These are phyloP conservation scores for Anoplius nigerrimus DNA, from an alignment of 2,888 invertebrate species.

Conservation along the genomic window DNA sequence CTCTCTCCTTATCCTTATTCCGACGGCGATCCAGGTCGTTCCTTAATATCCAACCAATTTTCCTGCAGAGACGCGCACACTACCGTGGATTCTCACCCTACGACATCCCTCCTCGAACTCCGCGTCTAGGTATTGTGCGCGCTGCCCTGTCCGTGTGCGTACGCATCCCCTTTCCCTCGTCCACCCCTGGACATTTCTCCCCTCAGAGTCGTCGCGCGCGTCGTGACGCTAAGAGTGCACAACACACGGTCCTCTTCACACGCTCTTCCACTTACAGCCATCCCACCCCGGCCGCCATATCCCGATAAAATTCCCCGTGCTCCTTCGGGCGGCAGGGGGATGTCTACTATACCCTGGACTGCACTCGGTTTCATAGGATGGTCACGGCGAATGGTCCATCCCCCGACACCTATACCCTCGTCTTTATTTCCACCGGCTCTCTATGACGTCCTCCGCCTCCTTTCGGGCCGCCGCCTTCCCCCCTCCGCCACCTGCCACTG, in stretches of 20 bases:
- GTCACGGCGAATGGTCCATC: constrained; percentile 69
- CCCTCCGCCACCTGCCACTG: background rate
- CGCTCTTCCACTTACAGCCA: constrained; percentile 64
- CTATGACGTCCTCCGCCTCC: constrained; percentile 45
- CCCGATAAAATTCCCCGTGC: constrained; percentile 59
- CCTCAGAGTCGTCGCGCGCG: background rate
- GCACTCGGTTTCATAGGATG: constrained; percentile 70
- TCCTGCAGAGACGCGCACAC: background rate
- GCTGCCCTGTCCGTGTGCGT: constrained; percentile 6
- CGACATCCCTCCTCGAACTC: too few species aligned
- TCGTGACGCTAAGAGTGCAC: constrained; percentile 24
- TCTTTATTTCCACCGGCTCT: constrained; percentile 68
- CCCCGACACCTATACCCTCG: constrained; percentile 71
- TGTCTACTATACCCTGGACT: constrained; percentile 64
- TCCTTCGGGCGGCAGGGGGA: constrained; percentile 36
- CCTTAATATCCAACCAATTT: constrained; percentile 45
- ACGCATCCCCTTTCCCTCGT: constrained; percentile 15
- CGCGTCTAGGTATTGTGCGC: background rate
- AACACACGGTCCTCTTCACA: constrained; percentile 55
- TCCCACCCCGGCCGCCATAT: constrained; percentile 18
- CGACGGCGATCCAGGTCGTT: constrained; percentile 33
- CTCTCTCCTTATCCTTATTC: constrained; percentile 43
- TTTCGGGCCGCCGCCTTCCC: constrained; percentile 25
- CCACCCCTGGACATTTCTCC: constrained; percentile 30
- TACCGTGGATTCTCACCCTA: background rate